These are phyloP conservation scores for Scolanthus callimorphus DNA, from an alignment of 92 coral and sea anemone species.

Conservation along the genomic window DNA sequence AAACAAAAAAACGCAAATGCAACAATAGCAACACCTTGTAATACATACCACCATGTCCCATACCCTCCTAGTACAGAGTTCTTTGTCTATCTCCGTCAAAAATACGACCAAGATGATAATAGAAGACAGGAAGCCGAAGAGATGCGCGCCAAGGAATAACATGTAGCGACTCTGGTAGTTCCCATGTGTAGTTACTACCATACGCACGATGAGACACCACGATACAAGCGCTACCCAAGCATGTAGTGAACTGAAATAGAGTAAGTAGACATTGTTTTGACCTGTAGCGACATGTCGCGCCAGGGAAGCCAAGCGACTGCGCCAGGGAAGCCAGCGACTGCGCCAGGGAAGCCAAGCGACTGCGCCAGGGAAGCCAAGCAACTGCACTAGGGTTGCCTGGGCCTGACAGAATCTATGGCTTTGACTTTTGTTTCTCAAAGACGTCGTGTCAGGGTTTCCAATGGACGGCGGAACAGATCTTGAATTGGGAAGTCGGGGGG, in stretches of 20 bases:
- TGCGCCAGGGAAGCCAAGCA: too few relatives aligned
- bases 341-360: too few relatives aligned
- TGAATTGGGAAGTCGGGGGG: too few relatives aligned
- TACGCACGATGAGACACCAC: conserved; percentile 38
- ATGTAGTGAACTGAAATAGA: conserved; percentile 10
- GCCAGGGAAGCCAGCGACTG: too few relatives aligned
- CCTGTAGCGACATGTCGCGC: background rate
- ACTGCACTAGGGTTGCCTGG: too few relatives aligned
- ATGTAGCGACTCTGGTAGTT: conserved; percentile 26
- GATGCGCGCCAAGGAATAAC: conserved; percentile 16
- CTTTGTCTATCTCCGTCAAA: conserved; percentile 10
- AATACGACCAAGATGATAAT: conserved; percentile 26
- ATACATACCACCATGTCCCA: conserved; percentile 24
- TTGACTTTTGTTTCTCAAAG: too few relatives aligned
- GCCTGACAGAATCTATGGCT: too few relatives aligned
- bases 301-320: too few relatives aligned
- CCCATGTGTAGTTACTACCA: conserved; percentile 26
- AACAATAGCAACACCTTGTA: too few relatives aligned
- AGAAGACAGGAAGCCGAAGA: conserved; percentile 24
- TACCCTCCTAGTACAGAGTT: conserved; percentile 5
- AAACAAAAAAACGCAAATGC: too few relatives aligned
- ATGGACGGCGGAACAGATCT: too few relatives aligned
- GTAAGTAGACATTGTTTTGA: background rate
- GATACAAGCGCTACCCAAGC: conserved; percentile 16
- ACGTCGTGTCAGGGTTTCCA: too few relatives aligned